These are phyloP conservation scores for Pipistrellus nathusii DNA, from an alignment of 2,797 vertebrate genomes.

Conservation along the genomic window DNA sequence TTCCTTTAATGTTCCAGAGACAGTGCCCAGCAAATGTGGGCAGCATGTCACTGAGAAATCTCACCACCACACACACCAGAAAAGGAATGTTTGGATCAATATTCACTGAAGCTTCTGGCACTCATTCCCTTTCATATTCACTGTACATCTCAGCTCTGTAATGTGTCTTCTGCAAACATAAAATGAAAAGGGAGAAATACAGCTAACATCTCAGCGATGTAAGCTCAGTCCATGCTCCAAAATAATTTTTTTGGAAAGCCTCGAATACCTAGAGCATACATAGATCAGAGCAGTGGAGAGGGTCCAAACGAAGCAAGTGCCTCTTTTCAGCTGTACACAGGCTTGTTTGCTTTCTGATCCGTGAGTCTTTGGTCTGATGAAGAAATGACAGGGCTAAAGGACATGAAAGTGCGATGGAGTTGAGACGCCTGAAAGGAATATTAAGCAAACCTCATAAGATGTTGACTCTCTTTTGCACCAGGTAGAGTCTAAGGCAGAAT, in stretches of 20 bases:
- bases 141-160: neutral
- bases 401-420: neutral
- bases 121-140: constrained; percentile 40
- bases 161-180: constrained; percentile 43
- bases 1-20: neutral
- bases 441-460: neutral
- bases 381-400: neutral
- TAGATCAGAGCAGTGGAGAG: neutral
- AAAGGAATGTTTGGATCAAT: constrained; percentile 28
- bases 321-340: neutral
- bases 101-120: neutral
- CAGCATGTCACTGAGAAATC: constrained; percentile 50
- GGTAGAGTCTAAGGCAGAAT: neutral
- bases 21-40: neutral
- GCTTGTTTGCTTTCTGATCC: constrained; percentile 22
- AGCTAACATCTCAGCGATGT: constrained; percentile 8
- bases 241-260: neutral
- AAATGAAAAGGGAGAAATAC: neutral
- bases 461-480: neutral
- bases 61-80: neutral
- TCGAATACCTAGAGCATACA: neutral
- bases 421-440: neutral
- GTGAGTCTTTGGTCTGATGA: constrained; percentile 11
- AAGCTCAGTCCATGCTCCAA: neutral
- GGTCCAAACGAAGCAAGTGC: neutral